These are phyloP conservation scores for Philereme transversata DNA, from an alignment of 2,888 invertebrate genomes.

Conservation along the genomic window DNA sequence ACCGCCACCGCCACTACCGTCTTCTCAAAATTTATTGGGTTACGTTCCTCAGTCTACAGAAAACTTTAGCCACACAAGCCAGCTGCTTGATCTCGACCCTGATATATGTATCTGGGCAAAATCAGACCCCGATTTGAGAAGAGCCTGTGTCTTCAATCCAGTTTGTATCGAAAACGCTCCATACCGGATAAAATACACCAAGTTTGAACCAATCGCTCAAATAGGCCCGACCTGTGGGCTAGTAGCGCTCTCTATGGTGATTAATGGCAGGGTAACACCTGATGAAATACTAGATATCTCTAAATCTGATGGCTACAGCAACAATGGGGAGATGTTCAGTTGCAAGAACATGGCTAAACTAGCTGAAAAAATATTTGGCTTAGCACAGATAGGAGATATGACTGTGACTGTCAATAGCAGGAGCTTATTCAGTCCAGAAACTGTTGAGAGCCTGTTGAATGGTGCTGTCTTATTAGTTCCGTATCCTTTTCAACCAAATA, in stretches of 20 bases:
- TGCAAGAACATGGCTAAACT: slow-evolving; percentile 87
- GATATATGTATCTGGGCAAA: slow-evolving; percentile 19
- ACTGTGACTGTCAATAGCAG: slow-evolving; percentile 66
- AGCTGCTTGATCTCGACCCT: slow-evolving; percentile 12
- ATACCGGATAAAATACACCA: slow-evolving; percentile 70
- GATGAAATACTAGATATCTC: slow-evolving; percentile 86
- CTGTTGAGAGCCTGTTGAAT: slow-evolving; percentile 79
- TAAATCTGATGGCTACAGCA: slow-evolving; percentile 86
- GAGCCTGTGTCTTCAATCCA: slow-evolving; percentile 82
- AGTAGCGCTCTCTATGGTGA: slow-evolving; percentile 93
- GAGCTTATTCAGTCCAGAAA: slow-evolving; percentile 74
- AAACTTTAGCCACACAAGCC: slow-evolving; percentile 30
- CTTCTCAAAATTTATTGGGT: slow-evolving; percentile 4
- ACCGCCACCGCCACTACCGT: slow-evolving; percentile 39
- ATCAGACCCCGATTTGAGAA: slow-evolving; percentile 79
- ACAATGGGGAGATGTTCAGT: slow-evolving; percentile 95
- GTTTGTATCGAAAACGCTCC: slow-evolving; percentile 80
- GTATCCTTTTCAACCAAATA: slow-evolving; percentile 54
- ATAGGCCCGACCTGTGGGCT: slow-evolving; percentile 93
- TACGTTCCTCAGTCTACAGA: slow-evolving; percentile 25
- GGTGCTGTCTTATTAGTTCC: slow-evolving; percentile 86
- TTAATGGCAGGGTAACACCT: slow-evolving; percentile 83
- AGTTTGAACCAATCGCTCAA: slow-evolving; percentile 72
- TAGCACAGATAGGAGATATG: slow-evolving; percentile 65
- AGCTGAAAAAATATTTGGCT: slow-evolving; percentile 80